Base-by-base conservation (phyloP, 2,888 invertebrate genomes). In the Erebia ligea region DNA sequence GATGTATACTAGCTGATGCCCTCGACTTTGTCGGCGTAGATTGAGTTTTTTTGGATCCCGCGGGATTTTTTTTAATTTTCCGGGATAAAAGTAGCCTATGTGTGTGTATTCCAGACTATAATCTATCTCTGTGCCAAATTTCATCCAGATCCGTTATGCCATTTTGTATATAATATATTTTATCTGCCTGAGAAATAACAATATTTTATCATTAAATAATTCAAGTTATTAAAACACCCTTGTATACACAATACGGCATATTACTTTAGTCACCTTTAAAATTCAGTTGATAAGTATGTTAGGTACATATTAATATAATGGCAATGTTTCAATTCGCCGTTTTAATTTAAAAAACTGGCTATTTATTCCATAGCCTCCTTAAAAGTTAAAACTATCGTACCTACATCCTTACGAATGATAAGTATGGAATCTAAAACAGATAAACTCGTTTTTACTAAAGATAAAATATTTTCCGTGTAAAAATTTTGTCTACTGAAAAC, bases 401-500 rank as follows among this genome's bases (percentile, higher is more conserved):
- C 0, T 45, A 4, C 34, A 34, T 34, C 34, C 34, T 34, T 34
- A 34, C 6, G 34, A 34, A 34, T 63, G 48, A 45, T 63, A 63
- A 50, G 62, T 40, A n/a, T 17, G 64, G 17, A 64, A 54, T 52
- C 21, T 50, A 40, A 52, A 64, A 17, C 40, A 52, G 65, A 56
- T 57, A 66, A 63, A 48, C 17, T 57, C 17, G 48, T 64, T 63
- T 62, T 57, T 21, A 62, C 21, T 59, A n/a, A n/a, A 2, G 9
- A 40, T 58, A 34, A 40, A 34, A 40, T n/a, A n/a, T 1, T 15
- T 15, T 58, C 9, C 8, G 58, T 52, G 5, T 56, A 63, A 61
- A 52, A 78, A 73, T 79, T 80, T 81, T 80, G 82, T 83, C 81
- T 83, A 81, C 59, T 83, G 82, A 70, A 64, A 80, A 80, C 76